These are phyloP conservation scores for Drosophila ogumai DNA, from an alignment of 1,140 invertebrate species.

Conservation along the genomic window DNA sequence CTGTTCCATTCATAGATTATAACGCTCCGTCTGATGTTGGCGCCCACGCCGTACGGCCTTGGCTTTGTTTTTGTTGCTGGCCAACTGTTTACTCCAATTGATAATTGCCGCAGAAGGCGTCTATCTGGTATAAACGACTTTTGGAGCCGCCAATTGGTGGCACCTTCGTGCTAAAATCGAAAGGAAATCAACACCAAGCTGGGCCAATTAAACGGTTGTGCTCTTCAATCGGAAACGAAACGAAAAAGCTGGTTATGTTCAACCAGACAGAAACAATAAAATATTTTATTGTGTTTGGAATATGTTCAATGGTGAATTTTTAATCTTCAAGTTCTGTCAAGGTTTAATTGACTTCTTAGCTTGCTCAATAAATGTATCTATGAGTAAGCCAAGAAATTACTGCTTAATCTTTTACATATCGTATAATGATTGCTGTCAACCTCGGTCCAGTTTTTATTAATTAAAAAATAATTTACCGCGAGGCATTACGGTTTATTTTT, in stretches of 20 bases:
- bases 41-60: conserved; percentile 43
- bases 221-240: conserved; percentile 12
- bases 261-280: background rate
- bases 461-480: background rate
- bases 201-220: conserved; percentile 5
- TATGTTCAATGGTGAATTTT: conserved; percentile 8
- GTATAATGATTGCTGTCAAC: background rate
- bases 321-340: background rate
- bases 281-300: conserved; percentile 7
- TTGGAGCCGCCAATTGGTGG: conserved; percentile 18
- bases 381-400: background rate
- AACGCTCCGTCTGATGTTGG: background rate
- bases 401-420: too few species aligned
- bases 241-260: conserved; percentile 5
- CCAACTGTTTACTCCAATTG: conserved; percentile 39
- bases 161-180: conserved; percentile 31
- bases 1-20: conserved; percentile 33
- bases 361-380: background rate
- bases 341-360: background rate
- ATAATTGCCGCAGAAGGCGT: conserved; percentile 43
- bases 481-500: background rate
- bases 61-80: conserved; percentile 19
- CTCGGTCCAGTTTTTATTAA: background rate
- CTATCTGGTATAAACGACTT: conserved; percentile 16
- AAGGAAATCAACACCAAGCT: conserved; percentile 28